Base-by-base conservation (phyloP, 2,797 vertebrate genomes). In the Pseudomugil tenellus region DNA sequence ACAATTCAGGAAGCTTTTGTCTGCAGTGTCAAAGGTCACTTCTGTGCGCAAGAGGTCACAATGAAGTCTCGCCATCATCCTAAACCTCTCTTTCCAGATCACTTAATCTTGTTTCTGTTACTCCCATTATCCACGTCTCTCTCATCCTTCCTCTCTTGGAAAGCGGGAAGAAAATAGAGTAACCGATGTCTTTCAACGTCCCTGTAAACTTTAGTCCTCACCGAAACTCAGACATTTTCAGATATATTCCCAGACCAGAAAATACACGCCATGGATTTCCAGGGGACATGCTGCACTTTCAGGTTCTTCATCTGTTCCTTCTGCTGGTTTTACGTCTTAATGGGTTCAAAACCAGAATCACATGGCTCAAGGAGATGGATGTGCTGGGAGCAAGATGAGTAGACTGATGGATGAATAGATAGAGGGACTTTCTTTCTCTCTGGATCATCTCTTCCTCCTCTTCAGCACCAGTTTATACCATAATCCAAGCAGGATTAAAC, bases 401-500 rank as follows among this genome's bases (percentile, higher is more conserved):
- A 61, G 77, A 83, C 37, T 68, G 71, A 63, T 46, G 29, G 39
- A 23, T 59, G 37, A 31, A 69, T 51, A 43, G 72, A 79, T 69
- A 51, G 74, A 34, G 58, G 82, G 70, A 84, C 84, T 87, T 87
- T 70, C 77, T 79, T 74, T 76, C 72, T 81, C 72, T 81, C 63
- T 37, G 74, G 69, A 39, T 63, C 81, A 83, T 88, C 83, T 80
- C 83, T 70, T 87, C 80, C 72, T 88, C 63, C 81, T 84, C 77
- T 82, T 70, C 63, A 54, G 74, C 68, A 88, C 88, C 79, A 87
- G 87, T 93, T 91, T 92, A 89, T 86, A 89, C 85, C 74, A 89
- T 95, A 95, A 95, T 78, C 85, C 91, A 91, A 79, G 86, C 86
- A 83, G 91, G 94, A 95, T 95, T 95, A 94, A 93, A 92, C 89